Base-by-base conservation (phyloP, 1,140 invertebrate species). In the Drosophila biarmipes region DNA sequence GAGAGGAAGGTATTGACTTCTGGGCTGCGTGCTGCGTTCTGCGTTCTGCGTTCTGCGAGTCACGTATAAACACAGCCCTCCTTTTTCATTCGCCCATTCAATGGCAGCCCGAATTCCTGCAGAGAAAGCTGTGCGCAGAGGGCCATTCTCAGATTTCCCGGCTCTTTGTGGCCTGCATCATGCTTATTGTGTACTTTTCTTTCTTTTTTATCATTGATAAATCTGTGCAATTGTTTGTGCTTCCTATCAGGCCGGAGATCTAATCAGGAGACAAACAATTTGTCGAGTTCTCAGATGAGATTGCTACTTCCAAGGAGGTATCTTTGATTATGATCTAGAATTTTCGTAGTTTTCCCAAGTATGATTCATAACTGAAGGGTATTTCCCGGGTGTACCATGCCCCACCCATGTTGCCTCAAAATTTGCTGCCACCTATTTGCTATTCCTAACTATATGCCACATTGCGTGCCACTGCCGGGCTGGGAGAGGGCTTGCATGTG, bases 371-470 rank as follows among this genome's bases (percentile, higher is more conserved):
- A n/a, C n/a, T 17, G 35, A 52, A 69, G 66, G 17, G 66, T 69
- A 69, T 68, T n/a, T 37, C 4, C 19, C 55, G 17, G 35, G 63
- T 64, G 15, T 31, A 14, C 21, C 6, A 15, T 21, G 10, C 14
- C 15, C 49, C 51, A 71, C 38, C 31, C 63, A 45, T 52, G 45
- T 63, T 10, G 52, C 31, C 24, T 31, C 57, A 69, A 69, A 69
- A 68, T 68, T 55, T 54, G 24, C 62, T 61, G 38, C 48, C 62
- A 49, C 54, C 51, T 85, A 75, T 85, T 85, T 85, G 76, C 73
- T 85, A 80, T 80, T 80, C 80, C 56, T 72, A 49, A 58, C 56
- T 76, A 75, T 59, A 62, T 63, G 76, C 43, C 56, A 68, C 78
- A 86, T 85, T 79, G 80, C 80, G 80, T 84, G 80, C 58, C 34